Evolutionary conservation across 2,797 vertebrate species (phyloP), one percentile per base, ranked within the genome.

Genomic region (Acropternis orthonyx): DNA sequence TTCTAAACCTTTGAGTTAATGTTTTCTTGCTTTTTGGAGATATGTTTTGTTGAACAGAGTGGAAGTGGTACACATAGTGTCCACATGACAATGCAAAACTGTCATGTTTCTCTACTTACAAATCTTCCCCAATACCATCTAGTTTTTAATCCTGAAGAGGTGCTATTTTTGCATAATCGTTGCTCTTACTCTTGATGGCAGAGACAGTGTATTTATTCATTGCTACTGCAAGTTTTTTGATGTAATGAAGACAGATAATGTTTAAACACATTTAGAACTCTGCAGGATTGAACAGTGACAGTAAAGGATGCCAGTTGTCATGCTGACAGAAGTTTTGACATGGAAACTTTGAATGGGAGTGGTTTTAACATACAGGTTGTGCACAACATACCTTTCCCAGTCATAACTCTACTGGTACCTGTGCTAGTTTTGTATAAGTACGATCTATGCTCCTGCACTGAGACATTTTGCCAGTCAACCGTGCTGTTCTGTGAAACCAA

Each of bases 401-500:
- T 92, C 67, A 1, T 20, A 85, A 93, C 44, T 89, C 73, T 83
- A 52, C 63, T 27, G 15, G 54, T 94, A 95, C 89, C 90, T 94
- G 2, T 58, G 52, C 74, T 96, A n/a, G 68, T 94, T 93, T 61
- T 91, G 85, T 66, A 51, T 92, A 89, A 96, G 65, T 96, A 77
- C 92, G 75, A 86, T 96, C 90, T 96, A 82, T 95, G 88, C 85
- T 95, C n/a, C 72, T 88, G 43, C 79, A 79, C 52, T 74, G 75
- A 95, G 86, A 88, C 52, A 4, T 88, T 96, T 89, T 94, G 79
- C 92, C 85, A 96, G 89, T 96, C 88, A 94, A 61, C 52, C 79
- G 73, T 75, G 71, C 93, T 96, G 82, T 93, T 93, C 78, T 59
- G 61, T 91, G 90, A 94, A 94, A 94, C 93, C 91, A 93, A 95